Conservation (phyloP, 2,888 invertebrate species). For the Cloeon dipterum region DNA sequence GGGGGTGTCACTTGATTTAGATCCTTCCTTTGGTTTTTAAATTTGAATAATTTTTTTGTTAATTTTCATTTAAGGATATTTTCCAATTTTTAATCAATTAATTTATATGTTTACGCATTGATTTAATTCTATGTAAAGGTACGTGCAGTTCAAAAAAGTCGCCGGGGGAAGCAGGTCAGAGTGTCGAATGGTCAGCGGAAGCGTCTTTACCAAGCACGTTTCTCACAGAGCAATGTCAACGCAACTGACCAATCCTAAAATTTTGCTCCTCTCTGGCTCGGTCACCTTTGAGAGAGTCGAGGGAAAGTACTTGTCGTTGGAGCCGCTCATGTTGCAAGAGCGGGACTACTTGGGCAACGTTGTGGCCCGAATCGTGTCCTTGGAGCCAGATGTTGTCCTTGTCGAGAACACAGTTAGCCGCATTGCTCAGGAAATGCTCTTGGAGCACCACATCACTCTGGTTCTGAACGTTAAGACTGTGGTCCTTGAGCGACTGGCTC, state of each 20-base stretch:
- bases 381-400: slow-evolving; percentile 56
- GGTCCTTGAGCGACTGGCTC: slow-evolving; percentile 54
- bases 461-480: slow-evolving; percentile 64
- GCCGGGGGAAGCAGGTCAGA: slow-evolving; percentile 53
- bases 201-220: slow-evolving; percentile 85
- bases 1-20: too few relatives aligned
- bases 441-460: slow-evolving; percentile 59
- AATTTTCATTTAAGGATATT: too few relatives aligned
- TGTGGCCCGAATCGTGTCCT: slow-evolving; percentile 61
- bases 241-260: slow-evolving; percentile 56
- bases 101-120: slow-evolving; percentile 3
- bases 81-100: neutral
- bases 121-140: slow-evolving; percentile 13
- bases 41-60: too few relatives aligned
- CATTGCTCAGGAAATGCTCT: slow-evolving; percentile 67
- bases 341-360: slow-evolving; percentile 66
- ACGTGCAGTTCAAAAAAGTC: slow-evolving; percentile 86
- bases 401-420: slow-evolving; percentile 55
- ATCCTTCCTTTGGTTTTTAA: too few relatives aligned
- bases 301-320: slow-evolving; percentile 77
- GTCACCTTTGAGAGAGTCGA: slow-evolving; percentile 89
- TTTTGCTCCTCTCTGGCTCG: slow-evolving; percentile 67
- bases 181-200: slow-evolving; percentile 61
- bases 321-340: slow-evolving; percentile 84
- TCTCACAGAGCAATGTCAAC: slow-evolving; percentile 74